These are phyloP conservation scores for Trichacis sp. DNA, from an alignment of 2,888 invertebrate genomes.

Conservation along the genomic window DNA sequence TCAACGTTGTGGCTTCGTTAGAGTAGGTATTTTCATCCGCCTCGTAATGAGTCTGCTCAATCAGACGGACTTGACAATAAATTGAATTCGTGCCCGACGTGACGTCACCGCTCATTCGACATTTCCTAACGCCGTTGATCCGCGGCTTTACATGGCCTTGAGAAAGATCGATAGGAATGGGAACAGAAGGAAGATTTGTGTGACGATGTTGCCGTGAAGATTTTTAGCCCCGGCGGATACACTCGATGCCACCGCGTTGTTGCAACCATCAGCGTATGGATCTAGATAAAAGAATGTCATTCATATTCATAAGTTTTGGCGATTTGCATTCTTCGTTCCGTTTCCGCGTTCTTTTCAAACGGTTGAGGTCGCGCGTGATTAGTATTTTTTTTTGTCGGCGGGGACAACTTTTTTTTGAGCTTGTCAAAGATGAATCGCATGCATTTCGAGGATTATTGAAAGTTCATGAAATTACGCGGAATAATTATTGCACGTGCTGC, in stretches of 20 bases:
- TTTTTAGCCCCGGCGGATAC: slow-evolving; percentile 57
- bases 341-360: not conserved
- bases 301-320: not conserved
- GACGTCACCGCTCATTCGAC: slow-evolving; percentile 11
- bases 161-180: slow-evolving; percentile 46
- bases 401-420: too few species aligned
- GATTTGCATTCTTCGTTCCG: not conserved
- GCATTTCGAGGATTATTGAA: too few species aligned
- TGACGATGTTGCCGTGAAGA: slow-evolving; percentile 33
- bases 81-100: slow-evolving; percentile 21
- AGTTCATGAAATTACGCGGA: too few species aligned
- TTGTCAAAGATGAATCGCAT: too few species aligned
- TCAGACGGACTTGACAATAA: slow-evolving; percentile 15
- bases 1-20: slow-evolving; percentile 14
- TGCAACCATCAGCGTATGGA: slow-evolving; percentile 60
- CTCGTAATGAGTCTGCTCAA: slow-evolving; percentile 11
- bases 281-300: slow-evolving; percentile 49
- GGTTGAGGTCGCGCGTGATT: too few species aligned
- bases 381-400: too few species aligned
- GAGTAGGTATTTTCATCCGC: slow-evolving; percentile 19
- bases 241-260: slow-evolving; percentile 61
- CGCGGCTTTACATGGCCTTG: slow-evolving; percentile 47
- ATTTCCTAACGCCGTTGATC: too few species aligned
- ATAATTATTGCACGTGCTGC: too few species aligned
- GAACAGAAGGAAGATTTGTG: slow-evolving; percentile 48